Base-by-base conservation (phyloP, 1,140 invertebrate species). In the Pantala flavescens region DNA sequence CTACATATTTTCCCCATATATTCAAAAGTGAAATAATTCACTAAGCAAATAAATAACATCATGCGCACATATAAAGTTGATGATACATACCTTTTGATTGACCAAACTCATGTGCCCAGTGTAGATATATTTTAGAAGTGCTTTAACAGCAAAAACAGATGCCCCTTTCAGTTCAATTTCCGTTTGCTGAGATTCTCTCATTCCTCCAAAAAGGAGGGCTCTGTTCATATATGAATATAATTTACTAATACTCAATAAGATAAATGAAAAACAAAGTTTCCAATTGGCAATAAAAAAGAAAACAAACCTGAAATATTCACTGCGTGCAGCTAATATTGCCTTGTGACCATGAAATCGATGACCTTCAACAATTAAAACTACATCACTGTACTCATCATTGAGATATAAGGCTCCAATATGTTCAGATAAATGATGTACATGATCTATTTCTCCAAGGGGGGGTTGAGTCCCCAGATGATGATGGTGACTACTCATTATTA, bases 41-140 rank as follows among this genome's bases (percentile, higher is more conserved):
- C 28, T 36, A 36, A 36, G 28, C 28, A 36, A n/a, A 36, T 36
- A 36, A 36, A 36, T 36, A 9, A 36, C 9, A 36, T 36, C 2
- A 5, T 36, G 12, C 49, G 12, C 3, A 63, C 12, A 63, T 49
- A 63, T 63, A 63, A 16, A 63, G n/a, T 7, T 42, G 2, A 28
- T 7, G 63, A 43, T 76, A 80, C 77, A 74, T 81, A 88, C 86
- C 80, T 92, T 91, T 76, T 96, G 84, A 77, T 91, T 88, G 19
- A 89, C 88, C 36, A 98, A 84, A 72, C 91, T 91, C 86, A 98
- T 91, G 77, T 90, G 90, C 49, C 94, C 93, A 75, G 94, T 96
- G 82, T 99, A 99, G 72, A 99, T 95, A 84, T 99, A 99, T 79
- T 93, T 91, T 0, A 99, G 84, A 0, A 99, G 84, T 72, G 89